Base-by-base conservation (phyloP, 2,888 invertebrate genomes). In the Drosophila cognata region DNA sequence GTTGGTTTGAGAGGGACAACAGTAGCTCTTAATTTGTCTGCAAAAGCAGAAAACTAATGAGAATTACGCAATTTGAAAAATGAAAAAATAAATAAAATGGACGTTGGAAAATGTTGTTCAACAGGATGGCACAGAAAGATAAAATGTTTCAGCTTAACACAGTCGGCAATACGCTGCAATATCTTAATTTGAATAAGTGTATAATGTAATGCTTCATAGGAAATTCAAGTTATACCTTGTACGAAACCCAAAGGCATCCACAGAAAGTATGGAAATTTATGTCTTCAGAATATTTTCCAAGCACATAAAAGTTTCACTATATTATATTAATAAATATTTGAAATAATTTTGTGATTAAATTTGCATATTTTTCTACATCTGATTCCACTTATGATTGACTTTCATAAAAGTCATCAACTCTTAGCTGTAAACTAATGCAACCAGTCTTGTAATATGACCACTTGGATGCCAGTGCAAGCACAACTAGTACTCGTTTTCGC, bases 21-120 rank as follows among this genome's bases (percentile, higher is more conserved):
- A 67, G 66, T 25, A 60, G 81, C 85, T 85, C 88, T 90, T 87
- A 85, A 85, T 91, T 87, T 87, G 83, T 80, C 84, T 71, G 91
- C 86, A 89, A 84, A 87, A 74, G 88, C 89, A 70, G 79, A 89
- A 88, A 85, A 86, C 88, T 88, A 90, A 88, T 88, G 89, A 88
- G 90, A 88, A 91, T 91, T 91, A 88, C 90, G 89, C 89, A 88
- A 89, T 91, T 88, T 86, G 77, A 82, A 81, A 83, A 81, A 84
- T 78, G 62, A 81, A 79, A 80, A 78, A 68, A 61, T 69, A 50
- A 13, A 58, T 70, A 46, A 57, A 57, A 57, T 57, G 21, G n/a
- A 77, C 50, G 46, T 18, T 62, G 56, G 25, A 55, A 65, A 73
- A 75, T 84, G 50, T 67, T 75, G 61, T 56, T 58, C 52, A 52